Conservation (phyloP, 1,140 invertebrate genomes). For the Neodiprion virginianus region DNA sequence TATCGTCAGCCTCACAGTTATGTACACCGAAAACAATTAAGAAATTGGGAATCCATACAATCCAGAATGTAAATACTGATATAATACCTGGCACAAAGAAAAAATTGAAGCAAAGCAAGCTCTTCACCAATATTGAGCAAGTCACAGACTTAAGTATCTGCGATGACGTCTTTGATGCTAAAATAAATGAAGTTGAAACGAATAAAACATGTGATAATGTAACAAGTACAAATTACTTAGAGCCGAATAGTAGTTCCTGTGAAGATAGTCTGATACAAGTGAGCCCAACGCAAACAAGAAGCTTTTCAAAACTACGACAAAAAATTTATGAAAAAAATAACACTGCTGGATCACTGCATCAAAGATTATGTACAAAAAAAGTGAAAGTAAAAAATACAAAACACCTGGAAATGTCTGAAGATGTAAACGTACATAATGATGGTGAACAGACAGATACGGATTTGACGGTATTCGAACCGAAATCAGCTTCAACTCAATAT, state of each 20-base stretch:
- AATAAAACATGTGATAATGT: background rate
- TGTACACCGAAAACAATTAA: slow-evolving; percentile 16
- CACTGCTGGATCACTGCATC: background rate
- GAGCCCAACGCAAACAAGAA: background rate
- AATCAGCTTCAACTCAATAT: background rate
- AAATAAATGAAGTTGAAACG: background rate
- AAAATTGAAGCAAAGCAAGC: slow-evolving; percentile 21
- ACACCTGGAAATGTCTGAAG: no score
- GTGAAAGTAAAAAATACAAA: no score
- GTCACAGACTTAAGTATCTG: background rate
- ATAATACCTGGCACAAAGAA: slow-evolving; percentile 17
- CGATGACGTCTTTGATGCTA: background rate
- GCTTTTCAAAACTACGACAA: background rate
- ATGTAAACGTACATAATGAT: background rate
- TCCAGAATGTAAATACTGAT: slow-evolving; percentile 32
- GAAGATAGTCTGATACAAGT: slow-evolving; percentile 5
- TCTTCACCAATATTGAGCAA: slow-evolving; percentile 20
- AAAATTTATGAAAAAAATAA: background rate
- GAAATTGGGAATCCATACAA: slow-evolving; percentile 35
- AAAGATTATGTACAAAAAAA: background rate
- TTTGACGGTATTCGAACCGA: background rate
- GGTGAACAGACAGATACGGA: background rate
- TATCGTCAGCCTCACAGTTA: no score
- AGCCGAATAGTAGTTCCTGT: background rate
- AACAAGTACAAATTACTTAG: background rate